Base-by-base conservation (phyloP, 2,797 vertebrate genomes). In the Aselliscus stoliczkanus region DNA sequence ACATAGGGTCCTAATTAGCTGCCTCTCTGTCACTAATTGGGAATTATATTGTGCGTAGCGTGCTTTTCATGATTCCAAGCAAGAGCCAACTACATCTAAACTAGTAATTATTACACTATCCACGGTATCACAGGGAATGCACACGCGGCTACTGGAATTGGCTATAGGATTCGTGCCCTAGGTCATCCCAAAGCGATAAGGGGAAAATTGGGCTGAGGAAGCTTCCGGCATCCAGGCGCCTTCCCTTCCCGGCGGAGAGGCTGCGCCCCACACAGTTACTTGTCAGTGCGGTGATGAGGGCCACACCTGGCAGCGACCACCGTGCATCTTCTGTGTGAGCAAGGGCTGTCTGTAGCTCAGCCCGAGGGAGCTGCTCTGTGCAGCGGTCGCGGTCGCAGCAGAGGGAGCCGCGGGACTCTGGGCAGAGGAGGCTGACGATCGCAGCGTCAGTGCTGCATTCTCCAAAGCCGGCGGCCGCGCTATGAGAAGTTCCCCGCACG, bases 221-320 rank as follows among this genome's bases (percentile, higher is more conserved):
- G 94, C 97, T 79, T 67, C 92, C 14, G 34, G 81, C 89, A 81
- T 76, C 83, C 91, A 75, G 67, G 42, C 95, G 87, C 96, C 85
- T 67, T 90, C 72, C 84, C 69, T 90, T 69, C 84, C 69, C 56
- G n/a, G 88, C 50, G 79, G 31, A 2, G 96, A 95, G 96, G 90
- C 88, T 8, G 94, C 54, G 9, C 96, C 67, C 77, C 52, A 7
- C 90, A 92, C 94, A 21, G 88, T 42, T 83, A 58, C 97, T 54
- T 97, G 18, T 89, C 97, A 95, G 88, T 80, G 90, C 83, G 62
- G 98, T 91, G 97, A 97, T 96, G 95, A 64, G 92, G 77, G 97
- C 96, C 97, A 97, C 98, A 98, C 98, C 98, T 98, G 98, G 98
- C 98, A 58, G 96, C 94, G 96, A 87, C 95, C 95, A 62, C 39